Percentiles rank a stretch among this genome's conserved stretches.
Evolutionary conservation across 2,113 vertebrate genomes (phyloP).

Genomic region (Oreochromis aureus): DNA sequence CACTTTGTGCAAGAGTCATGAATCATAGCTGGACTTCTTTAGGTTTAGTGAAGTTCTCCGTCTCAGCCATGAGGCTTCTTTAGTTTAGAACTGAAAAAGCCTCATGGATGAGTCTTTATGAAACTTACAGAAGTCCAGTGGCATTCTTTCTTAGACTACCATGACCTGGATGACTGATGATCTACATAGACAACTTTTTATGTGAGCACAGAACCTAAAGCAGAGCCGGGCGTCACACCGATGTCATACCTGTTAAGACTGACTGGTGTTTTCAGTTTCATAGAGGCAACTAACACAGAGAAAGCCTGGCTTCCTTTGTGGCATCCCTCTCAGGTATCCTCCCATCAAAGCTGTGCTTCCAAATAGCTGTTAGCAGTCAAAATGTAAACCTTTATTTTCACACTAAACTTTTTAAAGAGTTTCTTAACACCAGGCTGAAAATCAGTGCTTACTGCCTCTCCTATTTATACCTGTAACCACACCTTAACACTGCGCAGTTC

Average conservation of each 20-base stretch:
- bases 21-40: neutral
- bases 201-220: neutral
- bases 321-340: neutral
- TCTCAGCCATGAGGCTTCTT: neutral
- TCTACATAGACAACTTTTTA: neutral
- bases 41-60: neutral
- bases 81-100: neutral
- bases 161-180: neutral
- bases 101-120: neutral
- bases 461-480: neutral
- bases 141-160: neutral
- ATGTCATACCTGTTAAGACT: neutral
- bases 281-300: neutral
- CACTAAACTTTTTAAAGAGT: neutral
- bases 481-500: neutral
- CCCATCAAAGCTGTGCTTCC: neutral
- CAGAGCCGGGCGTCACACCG: accelerated
- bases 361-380: neutral
- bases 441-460: neutral
- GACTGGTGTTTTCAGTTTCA: neutral
- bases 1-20: neutral
- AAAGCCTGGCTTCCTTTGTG: neutral
- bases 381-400: neutral
- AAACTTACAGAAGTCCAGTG: neutral
- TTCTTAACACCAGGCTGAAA: neutral